phyloP scores from a whole-genome alignment of 2,797 vertebrate genomes.

The Brotogeris chrysoptera region DNA sequence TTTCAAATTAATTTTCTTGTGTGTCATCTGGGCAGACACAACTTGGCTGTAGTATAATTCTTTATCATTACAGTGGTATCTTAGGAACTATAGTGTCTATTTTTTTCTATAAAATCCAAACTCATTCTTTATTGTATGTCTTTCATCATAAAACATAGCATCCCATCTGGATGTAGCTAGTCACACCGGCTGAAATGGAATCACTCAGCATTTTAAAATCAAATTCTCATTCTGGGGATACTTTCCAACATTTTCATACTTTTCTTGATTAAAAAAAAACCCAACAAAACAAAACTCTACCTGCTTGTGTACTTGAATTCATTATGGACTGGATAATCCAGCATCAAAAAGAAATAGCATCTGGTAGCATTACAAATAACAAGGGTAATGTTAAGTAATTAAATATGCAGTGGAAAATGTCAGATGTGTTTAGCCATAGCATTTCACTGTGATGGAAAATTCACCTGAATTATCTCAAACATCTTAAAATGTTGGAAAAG shows the following conservation, averaged over 20 bases:
- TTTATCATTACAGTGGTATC: not conserved
- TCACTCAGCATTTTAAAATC: not conserved
- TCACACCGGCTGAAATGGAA: not conserved
- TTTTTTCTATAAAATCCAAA: not conserved
- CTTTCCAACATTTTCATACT: not conserved
- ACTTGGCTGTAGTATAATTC: not conserved
- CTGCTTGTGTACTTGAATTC: not conserved
- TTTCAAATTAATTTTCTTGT: not conserved
- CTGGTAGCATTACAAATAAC: not conserved
- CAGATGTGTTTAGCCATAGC: not conserved
- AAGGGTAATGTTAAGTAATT: not conserved
- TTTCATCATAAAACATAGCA: not conserved
- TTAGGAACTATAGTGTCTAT: not conserved
- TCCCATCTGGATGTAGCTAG: not conserved
- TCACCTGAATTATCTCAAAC: not conserved
- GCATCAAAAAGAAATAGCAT: not conserved
- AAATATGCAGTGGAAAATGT: not conserved
- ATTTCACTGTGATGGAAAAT: not conserved
- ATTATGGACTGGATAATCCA: not conserved
- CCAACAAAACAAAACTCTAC: not conserved
- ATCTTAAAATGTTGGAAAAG: slow-evolving; percentile 27
- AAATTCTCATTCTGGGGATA: not conserved
- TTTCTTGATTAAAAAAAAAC: not conserved
- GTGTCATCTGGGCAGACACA: not conserved
- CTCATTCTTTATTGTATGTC: not conserved